A percentile compares a stretch with the other conserved stretches of the same genome.
Conservation (phyloP, 92 coral and sea anemone genomes). For the Parazoanthus swiftii region DNA sequence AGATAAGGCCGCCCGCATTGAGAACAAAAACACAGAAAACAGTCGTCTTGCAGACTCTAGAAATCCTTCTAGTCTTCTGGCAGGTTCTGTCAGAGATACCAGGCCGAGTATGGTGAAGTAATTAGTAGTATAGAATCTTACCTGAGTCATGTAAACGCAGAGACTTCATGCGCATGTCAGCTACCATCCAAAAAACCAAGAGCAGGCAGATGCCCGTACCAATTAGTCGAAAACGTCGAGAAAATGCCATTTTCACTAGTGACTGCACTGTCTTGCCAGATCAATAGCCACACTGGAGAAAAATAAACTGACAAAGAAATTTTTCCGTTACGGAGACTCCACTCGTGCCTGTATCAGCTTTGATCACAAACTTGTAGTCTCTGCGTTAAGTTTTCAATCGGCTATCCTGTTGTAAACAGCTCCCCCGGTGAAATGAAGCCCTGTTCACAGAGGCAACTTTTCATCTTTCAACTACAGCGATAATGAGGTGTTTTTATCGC, state of each 20-base stretch:
- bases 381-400: not conserved
- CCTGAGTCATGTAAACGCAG: constrained; percentile 27
- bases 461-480: constrained; percentile 31
- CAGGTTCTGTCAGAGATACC: not conserved
- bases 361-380: not conserved
- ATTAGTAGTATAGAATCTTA: not conserved
- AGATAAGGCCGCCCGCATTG: constrained; percentile 41
- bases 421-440: constrained; percentile 13
- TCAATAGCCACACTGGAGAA: not conserved
- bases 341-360: not conserved
- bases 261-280: not conserved
- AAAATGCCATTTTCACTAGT: constrained; percentile 9
- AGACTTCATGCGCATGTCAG: constrained; percentile 28
- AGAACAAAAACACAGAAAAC: not conserved
- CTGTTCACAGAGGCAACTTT: constrained; percentile 16
- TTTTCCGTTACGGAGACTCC: not conserved
- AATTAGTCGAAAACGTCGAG: constrained; percentile 25
- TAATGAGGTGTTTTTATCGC: constrained; percentile 41
- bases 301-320: not conserved
- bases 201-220: constrained; percentile 28
- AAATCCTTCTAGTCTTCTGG: not conserved
- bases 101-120: not conserved
- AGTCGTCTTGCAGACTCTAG: not conserved
- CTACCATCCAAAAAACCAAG: constrained; percentile 12
- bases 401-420: not conserved